A percentile compares a stretch with the other conserved stretches of the same genome.
Evolutionary conservation across 2,113 vertebrate genomes (phyloP).

Genomic region (Petrocephalus zakoni): DNA sequence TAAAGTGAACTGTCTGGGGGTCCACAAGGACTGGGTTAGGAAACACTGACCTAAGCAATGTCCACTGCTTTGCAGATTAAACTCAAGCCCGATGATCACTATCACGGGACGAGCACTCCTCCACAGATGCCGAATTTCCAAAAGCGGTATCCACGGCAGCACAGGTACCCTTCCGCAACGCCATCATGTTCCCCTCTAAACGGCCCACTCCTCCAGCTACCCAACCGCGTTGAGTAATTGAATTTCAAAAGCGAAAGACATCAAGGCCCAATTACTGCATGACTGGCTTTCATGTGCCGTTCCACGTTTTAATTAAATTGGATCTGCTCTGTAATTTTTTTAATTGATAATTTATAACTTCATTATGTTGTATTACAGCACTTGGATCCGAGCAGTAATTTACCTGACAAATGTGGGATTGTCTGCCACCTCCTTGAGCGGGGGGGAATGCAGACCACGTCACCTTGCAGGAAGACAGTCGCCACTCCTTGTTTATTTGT

Average conservation of each 20-base stretch:
- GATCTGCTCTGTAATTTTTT: slow-evolving; percentile 65
- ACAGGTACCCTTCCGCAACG: neutral
- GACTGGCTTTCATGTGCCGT: slow-evolving; percentile 49
- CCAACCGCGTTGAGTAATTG: slow-evolving; percentile 26
- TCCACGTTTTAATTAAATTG: slow-evolving; percentile 62
- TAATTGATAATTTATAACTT: slow-evolving; percentile 67
- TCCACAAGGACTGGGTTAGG: neutral
- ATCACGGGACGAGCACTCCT: neutral
- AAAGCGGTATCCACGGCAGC: neutral
- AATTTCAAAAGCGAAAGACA: slow-evolving; percentile 32
- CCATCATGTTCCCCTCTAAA: neutral
- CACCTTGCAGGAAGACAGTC: slow-evolving; percentile 34
- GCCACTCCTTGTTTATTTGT: slow-evolving; percentile 46
- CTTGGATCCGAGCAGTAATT: slow-evolving; percentile 53
- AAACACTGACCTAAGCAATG: neutral
- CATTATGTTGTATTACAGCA: slow-evolving; percentile 64
- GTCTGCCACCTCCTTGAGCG: slow-evolving; percentile 35
- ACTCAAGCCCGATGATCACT: neutral
- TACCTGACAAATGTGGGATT: slow-evolving; percentile 46
- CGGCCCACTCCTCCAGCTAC: neutral
- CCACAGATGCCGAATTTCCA: neutral
- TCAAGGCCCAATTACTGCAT: slow-evolving; percentile 41
- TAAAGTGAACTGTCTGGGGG: neutral
- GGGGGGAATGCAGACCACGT: slow-evolving; percentile 47
- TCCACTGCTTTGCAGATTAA: neutral